These are phyloP conservation scores for Callipepla californica DNA, from an alignment of 2,113 vertebrate species.

Conservation along the genomic window DNA sequence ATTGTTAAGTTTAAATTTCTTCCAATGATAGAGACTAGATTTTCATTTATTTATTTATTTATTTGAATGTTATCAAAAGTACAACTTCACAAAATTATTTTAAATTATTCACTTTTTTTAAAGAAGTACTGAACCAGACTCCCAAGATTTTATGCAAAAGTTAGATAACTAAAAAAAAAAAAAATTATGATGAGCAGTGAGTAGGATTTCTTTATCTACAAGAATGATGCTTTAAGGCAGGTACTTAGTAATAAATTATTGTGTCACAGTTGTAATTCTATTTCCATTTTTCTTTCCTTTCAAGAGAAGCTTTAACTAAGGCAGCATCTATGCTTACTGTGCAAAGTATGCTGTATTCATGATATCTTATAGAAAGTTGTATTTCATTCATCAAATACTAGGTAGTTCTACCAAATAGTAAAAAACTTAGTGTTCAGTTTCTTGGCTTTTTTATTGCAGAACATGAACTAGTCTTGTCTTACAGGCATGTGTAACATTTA, in stretches of 20 bases:
- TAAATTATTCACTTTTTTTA: background rate
- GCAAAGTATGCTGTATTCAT: background rate
- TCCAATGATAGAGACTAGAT: background rate
- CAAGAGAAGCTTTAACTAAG: background rate
- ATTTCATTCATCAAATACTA: background rate
- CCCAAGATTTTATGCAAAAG: background rate
- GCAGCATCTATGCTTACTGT: background rate
- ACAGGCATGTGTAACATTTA: rapidly evolving
- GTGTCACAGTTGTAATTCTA: background rate
- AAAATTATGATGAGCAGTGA: background rate
- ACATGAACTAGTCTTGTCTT: rapidly evolving
- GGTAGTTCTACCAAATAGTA: background rate
- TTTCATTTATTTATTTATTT: background rate
- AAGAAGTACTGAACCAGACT: background rate
- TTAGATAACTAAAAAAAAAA: background rate
- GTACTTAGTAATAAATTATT: background rate
- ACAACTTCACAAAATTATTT: background rate
- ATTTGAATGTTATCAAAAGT: background rate
- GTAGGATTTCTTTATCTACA: background rate
- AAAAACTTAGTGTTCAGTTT: background rate
- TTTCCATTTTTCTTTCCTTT: background rate
- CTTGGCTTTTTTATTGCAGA: background rate
- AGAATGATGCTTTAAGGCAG: background rate
- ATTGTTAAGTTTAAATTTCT: background rate
- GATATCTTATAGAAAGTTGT: background rate